These are phyloP conservation scores for Lycocerus yunnanus DNA, from an alignment of 2,888 invertebrate genomes.

Conservation along the genomic window DNA sequence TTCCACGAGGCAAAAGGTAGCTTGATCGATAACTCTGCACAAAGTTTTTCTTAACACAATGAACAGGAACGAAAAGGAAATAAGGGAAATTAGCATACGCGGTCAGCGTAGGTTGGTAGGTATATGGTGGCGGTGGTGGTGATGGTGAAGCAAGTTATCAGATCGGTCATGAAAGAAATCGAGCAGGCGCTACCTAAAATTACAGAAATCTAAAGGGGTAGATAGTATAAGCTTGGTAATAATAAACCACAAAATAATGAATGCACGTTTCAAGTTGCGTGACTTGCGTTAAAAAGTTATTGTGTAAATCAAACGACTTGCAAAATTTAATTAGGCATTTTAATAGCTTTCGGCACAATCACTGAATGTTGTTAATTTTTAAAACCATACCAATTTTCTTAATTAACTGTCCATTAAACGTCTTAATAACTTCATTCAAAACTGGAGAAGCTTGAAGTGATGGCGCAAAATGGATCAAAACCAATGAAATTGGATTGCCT, in stretches of 20 bases:
- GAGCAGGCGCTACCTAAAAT: slow-evolving; percentile 12
- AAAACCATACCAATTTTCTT: background rate
- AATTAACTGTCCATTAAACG: background rate
- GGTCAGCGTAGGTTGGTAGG: slow-evolving; percentile 6
- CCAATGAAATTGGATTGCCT: background rate
- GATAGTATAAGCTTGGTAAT: slow-evolving; percentile 6
- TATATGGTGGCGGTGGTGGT: background rate
- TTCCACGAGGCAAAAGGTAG: slow-evolving; percentile 19
- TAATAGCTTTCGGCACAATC: background rate
- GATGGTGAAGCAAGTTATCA: slow-evolving; percentile 18
- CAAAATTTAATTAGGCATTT: background rate
- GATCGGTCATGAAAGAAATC: slow-evolving; percentile 18
- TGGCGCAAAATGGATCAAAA: background rate
- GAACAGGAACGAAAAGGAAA: slow-evolving; percentile 15
- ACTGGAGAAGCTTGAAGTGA: background rate
- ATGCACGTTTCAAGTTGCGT: slow-evolving; percentile 6
- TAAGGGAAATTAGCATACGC: slow-evolving; percentile 18
- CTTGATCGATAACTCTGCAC: slow-evolving; percentile 21
- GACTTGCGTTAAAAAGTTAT: slow-evolving; percentile 2
- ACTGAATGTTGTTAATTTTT: background rate
- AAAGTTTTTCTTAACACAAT: slow-evolving; percentile 14
- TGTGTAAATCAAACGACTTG: background rate
- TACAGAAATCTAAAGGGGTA: slow-evolving; percentile 8
- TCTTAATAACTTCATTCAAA: background rate
- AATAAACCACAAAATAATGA: slow-evolving; percentile 1